Evolutionary conservation across 2,113 vertebrate species (phyloP).

Genomic region (Sakesphorus luctuosus): DNA sequence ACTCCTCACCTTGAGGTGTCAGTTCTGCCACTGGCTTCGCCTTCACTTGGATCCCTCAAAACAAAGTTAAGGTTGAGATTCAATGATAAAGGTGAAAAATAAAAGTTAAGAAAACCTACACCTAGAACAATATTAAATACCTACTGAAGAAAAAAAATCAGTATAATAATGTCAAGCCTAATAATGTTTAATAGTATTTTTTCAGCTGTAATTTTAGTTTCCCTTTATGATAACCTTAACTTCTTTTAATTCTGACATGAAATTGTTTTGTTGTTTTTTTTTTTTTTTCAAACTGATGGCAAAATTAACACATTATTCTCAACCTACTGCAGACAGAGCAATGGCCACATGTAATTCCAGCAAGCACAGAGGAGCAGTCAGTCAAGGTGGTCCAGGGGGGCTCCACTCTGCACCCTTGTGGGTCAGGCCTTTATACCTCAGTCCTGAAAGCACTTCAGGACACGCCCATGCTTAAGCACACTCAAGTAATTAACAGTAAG

Average conservation of each 20-base stretch:
- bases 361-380: background rate
- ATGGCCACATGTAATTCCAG: background rate
- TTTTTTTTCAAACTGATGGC: background rate
- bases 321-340: slow-evolving; percentile 17
- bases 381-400: background rate
- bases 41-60: slow-evolving; percentile 97
- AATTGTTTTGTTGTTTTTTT: background rate
- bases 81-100: slow-evolving; percentile 76
- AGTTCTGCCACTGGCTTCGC: slow-evolving; percentile 93
- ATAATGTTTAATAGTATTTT: background rate
- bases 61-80: slow-evolving; percentile 85
- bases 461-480: background rate
- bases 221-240: background rate
- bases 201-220: slow-evolving; percentile 8
- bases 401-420: background rate
- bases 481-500: background rate
- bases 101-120: slow-evolving; percentile 72
- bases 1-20: slow-evolving; percentile 93
- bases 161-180: slow-evolving; percentile 42
- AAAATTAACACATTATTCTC: background rate
- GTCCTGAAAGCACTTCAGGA: background rate
- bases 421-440: background rate
- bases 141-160: background rate
- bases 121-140: slow-evolving; percentile 63
- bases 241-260: background rate